phyloP scores from a whole-genome alignment of 2,888 invertebrate species.

The Stenchaetothrips biformis region DNA sequence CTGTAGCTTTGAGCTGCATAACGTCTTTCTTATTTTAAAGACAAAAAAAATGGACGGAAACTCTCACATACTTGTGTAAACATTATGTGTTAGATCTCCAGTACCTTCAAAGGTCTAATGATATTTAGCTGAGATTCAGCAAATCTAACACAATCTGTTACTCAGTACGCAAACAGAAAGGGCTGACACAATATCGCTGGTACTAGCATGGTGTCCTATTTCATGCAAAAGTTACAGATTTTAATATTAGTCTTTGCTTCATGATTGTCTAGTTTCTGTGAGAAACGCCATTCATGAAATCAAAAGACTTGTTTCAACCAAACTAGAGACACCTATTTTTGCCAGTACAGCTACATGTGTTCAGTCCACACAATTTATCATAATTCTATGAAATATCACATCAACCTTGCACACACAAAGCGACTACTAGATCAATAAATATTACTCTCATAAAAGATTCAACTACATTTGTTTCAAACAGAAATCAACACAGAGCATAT shows the following conservation, averaged over 20 bases:
- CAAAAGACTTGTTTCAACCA: too few relatives aligned
- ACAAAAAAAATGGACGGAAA: slow-evolving; percentile 24
- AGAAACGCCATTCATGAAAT: neutral
- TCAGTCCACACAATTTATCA: slow-evolving; percentile 21
- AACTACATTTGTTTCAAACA: slow-evolving; percentile 22
- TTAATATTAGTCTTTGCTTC: neutral
- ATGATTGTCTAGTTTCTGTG: neutral
- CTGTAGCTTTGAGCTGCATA: slow-evolving; percentile 20
- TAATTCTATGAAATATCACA: slow-evolving; percentile 24
- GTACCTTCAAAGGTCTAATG: neutral
- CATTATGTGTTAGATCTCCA: neutral
- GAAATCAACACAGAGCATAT: slow-evolving; percentile 25
- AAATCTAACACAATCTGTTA: neutral
- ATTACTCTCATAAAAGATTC: slow-evolving; percentile 24
- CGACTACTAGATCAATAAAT: slow-evolving; percentile 24
- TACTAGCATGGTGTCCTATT: neutral
- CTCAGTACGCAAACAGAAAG: slow-evolving; percentile 18
- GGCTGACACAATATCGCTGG: neutral
- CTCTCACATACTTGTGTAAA: slow-evolving; percentile 4
- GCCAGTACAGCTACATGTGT: slow-evolving; percentile 2
- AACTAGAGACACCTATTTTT: neutral
- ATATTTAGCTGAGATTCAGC: neutral
- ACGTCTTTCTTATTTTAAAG: slow-evolving; percentile 25
- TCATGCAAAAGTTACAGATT: too few relatives aligned
- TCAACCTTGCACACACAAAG: slow-evolving; percentile 24